Evolutionary conservation across 2,113 vertebrate species (phyloP).

Genomic region (Saguinus midas): DNA sequence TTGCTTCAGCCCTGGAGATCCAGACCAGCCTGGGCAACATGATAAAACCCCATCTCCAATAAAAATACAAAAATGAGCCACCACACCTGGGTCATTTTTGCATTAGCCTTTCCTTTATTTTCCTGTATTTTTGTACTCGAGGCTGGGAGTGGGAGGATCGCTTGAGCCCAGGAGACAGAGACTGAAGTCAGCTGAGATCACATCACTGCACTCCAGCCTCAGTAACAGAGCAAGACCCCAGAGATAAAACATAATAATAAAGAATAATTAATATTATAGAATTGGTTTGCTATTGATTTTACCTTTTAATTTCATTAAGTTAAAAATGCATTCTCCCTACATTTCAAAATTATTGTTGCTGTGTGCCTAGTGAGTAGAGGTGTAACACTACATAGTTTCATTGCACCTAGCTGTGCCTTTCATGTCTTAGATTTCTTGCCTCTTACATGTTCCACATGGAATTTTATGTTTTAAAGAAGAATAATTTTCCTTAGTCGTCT

Average conservation of each 20-base stretch:
- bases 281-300: background rate
- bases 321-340: background rate
- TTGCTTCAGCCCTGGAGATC: background rate
- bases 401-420: background rate
- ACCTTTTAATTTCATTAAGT: constrained; percentile 17
- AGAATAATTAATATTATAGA: background rate
- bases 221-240: too few relatives aligned
- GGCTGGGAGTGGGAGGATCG: too few relatives aligned
- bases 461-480: constrained; percentile 34
- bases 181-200: too few relatives aligned
- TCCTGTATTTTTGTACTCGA: too few relatives aligned
- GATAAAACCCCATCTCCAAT: background rate
- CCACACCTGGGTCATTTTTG: too few relatives aligned
- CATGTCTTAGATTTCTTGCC: background rate
- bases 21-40: background rate
- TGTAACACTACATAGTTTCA: background rate
- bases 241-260: too few relatives aligned
- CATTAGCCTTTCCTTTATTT: too few relatives aligned
- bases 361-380: background rate
- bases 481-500: background rate
- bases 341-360: constrained; percentile 1
- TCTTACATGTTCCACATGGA: background rate
- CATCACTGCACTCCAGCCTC: too few relatives aligned
- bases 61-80: background rate
- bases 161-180: too few relatives aligned